Base-by-base conservation (phyloP, 2,797 vertebrate species). In the Urophycis tenuis region DNA sequence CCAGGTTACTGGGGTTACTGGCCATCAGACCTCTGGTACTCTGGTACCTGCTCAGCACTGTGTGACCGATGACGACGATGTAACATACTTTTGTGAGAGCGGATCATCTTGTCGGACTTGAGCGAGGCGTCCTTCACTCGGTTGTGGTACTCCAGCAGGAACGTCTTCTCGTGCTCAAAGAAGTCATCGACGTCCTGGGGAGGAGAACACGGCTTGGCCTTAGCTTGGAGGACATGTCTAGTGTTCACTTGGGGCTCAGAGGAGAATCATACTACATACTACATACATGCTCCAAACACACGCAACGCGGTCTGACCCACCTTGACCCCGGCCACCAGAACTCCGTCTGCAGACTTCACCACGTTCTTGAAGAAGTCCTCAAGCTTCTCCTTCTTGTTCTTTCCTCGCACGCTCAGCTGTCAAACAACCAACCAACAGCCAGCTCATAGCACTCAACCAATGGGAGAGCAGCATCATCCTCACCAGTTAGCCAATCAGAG, bases 351-450 rank as follows among this genome's bases (percentile, higher is more conserved):
- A 2, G 97, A 97, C 85, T 99, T 99, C 86, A 99, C 97, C 89
- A 99, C 97, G 45, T 96, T 99, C 92, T 99, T 99, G 83, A 99
- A 99, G 91, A 99, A 99, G 81, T 99, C 97, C 92, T 99, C 97
- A 80, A 99, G 91, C 88, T 98, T 99, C 89, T 99, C 97, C 85
- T 98, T 99, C 93, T 99, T 99, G 91, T 99, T 99, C 92, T 99
- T 99, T 49, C 97, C 97, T 90, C 97, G 94, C 39, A 99, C 97
- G 72, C 97, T 99, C 91, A 99, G 91, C 97, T 99, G 92, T 64
- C 19, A 64, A 64, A 64, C 53, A 64, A 64, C 53, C 53, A 64
- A 64, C 29, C 53, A 64, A 64, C 49, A 29, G n/a, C n/a, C 53
- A 64, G 53, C 53, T 64, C 53, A 29, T 64, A n/a, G 49, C 49